Evolutionary conservation across 2,888 invertebrate species (phyloP).

Genomic region (Parascotia fuliginaria): DNA sequence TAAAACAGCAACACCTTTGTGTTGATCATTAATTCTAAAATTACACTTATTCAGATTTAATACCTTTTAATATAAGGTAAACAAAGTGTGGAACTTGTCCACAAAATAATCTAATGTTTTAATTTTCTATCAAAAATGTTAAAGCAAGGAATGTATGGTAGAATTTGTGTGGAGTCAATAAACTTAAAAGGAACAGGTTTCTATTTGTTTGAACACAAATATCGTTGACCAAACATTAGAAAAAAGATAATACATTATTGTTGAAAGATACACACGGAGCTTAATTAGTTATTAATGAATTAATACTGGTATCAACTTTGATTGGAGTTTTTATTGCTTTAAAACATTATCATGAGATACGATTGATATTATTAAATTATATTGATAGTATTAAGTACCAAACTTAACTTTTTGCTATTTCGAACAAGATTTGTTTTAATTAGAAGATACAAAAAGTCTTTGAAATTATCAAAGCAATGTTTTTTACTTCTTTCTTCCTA

Average conservation of each 20-base stretch:
- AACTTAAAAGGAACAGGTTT: conserved; percentile 77
- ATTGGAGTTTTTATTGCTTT: conserved; percentile 15
- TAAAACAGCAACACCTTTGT: too few species aligned
- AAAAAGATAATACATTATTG: conserved; percentile 42
- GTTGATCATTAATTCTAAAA: too few species aligned
- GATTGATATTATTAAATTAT: not conserved
- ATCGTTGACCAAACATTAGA: conserved; percentile 65
- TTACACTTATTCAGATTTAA: too few species aligned
- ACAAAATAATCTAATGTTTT: conserved; percentile 37
- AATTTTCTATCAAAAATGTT: conserved; percentile 53
- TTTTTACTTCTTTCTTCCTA: too few species aligned
- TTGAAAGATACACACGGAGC: conserved; percentile 25
- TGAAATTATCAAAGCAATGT: too few species aligned
- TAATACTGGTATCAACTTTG: conserved; percentile 16
- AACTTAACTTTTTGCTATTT: too few species aligned
- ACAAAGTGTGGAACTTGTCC: conserved; percentile 28
- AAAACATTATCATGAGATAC: not conserved
- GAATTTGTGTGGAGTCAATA: conserved; percentile 80
- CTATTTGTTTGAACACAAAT: conserved; percentile 78
- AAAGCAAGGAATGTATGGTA: conserved; percentile 59
- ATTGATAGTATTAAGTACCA: not conserved
- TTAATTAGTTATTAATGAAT: conserved; percentile 38
- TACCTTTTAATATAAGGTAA: too few species aligned
- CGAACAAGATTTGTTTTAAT: too few species aligned
- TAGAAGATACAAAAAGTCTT: too few species aligned